Conservation (phyloP, 1,140 invertebrate genomes). For the Holotrichia oblita region DNA sequence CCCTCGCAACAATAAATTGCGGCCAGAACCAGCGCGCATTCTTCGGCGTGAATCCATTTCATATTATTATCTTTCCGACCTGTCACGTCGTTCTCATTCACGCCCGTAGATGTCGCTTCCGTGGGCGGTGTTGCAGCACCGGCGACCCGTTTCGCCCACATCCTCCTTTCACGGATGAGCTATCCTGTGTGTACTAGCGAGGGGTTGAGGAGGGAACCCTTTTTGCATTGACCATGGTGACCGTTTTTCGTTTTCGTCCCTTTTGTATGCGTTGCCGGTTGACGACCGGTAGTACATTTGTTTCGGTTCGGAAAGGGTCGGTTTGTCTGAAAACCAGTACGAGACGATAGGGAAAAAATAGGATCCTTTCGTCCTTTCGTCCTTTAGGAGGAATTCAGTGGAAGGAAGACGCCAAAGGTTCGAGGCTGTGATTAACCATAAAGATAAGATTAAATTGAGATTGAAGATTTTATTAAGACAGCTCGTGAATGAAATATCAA, state of each 20-base stretch:
- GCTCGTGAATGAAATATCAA: not conserved
- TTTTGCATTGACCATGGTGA: not conserved
- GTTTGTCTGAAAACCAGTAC: too few relatives aligned
- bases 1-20: too few relatives aligned
- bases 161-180: not conserved
- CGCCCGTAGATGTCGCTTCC: not conserved
- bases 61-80: not conserved
- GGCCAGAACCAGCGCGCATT: too few relatives aligned
- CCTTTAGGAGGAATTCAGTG: not conserved
- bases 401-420: not conserved
- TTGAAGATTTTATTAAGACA: slow-evolving; percentile 9
- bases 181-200: too few relatives aligned
- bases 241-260: not conserved
- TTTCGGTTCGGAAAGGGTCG: not conserved
- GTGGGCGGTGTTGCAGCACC: not conserved
- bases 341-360: not conserved
- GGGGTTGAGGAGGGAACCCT: not conserved
- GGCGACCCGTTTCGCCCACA: not conserved
- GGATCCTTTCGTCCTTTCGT: not conserved
- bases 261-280: not conserved
- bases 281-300: not conserved
- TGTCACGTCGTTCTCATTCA: not conserved
- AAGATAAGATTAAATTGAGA: slow-evolving; percentile 3
- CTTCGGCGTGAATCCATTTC: too few relatives aligned
- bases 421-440: not conserved